Evolutionary conservation across 2,113 vertebrate species (phyloP), one percentile per base, ranked within the genome.

Genomic region (Macroglossus sobrinus): DNA sequence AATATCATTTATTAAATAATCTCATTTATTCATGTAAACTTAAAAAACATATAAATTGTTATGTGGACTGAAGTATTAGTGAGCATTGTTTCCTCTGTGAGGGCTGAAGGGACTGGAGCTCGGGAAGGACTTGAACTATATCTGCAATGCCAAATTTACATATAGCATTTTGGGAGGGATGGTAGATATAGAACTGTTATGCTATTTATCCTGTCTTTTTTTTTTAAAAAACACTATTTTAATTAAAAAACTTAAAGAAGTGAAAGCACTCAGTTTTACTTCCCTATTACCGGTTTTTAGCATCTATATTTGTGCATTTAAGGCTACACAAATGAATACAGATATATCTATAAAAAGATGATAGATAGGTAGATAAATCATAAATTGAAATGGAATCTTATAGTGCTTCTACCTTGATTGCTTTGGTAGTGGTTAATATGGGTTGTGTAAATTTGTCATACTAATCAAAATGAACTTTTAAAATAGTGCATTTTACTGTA

Each of bases 71-170:
- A 63, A 63, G 24, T 79, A 75, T 75, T 92, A 75, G 38, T 45
- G 21, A 64, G 81, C 7, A 22, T 88, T 16, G 7, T 82, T 95
- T 88, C n/a, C 69, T 92, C 40, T 50, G 63, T 30, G 8, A 84
- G 24, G n/a, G 35, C 16, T 71, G 61, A 96, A 96, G 14, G 47
- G 35, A 71, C 71, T 89, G 7, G 8, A 45, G 16, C 7, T 71
- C 30, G 45, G 35, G 45, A 74, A 72, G 80, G 24, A 50, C 50
- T 80, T 93, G 71, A 93, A 43, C 72, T 74, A 15, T 55, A 50
- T 80, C 86, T 93, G 26, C 43, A 85, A 21, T 59, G 38, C 91
- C 85, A 40, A 93, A 40, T 93, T 85, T 93, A 72, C 38, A 79
- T 72, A 63, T 85, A 78, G 5, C 21, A 63, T 79, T 71, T 94